phyloP scores from a whole-genome alignment of 1,140 invertebrate genomes.

The Pseudachorutes palmiensis region DNA sequence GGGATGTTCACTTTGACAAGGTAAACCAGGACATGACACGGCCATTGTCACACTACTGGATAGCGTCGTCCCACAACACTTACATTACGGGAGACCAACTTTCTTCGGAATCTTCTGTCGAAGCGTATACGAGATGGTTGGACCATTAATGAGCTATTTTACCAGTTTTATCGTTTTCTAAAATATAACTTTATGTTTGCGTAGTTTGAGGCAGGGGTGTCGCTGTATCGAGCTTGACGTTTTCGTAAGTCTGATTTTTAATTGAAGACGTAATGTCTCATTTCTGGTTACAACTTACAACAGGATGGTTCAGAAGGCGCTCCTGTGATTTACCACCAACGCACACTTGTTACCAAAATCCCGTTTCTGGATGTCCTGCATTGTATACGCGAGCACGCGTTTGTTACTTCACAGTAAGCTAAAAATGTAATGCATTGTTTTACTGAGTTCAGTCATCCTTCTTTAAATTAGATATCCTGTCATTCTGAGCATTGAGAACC shows the following conservation, averaged over 20 bases:
- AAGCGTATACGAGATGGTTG: constrained; percentile 73
- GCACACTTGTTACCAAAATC: constrained; percentile 92
- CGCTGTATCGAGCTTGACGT: constrained; percentile 82
- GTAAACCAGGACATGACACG: constrained; percentile 86
- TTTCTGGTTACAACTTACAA: constrained; percentile 51
- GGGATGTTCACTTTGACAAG: constrained; percentile 63
- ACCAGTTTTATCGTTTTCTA: too few relatives aligned
- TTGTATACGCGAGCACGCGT: constrained; percentile 92
- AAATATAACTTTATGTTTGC: background rate
- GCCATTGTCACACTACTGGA: constrained; percentile 90
- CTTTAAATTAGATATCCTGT: constrained; percentile 67
- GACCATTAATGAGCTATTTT: too few relatives aligned
- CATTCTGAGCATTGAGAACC: constrained; percentile 96
- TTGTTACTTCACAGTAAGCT: constrained; percentile 77
- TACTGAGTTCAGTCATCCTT: background rate
- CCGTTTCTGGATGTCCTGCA: constrained; percentile 90
- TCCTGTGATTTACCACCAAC: constrained; percentile 93
- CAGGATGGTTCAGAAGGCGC: constrained; percentile 89
- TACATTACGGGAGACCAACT: constrained; percentile 96
- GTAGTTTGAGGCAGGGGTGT: constrained; percentile 77
- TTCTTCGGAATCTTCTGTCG: constrained; percentile 86
- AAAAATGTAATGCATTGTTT: constrained; percentile 16
- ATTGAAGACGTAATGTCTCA: background rate
- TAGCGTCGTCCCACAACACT: constrained; percentile 96
- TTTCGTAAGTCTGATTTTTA: background rate